Evolutionary conservation across 1,140 invertebrate genomes (phyloP).

Genomic region (Phocides pigmalion): DNA sequence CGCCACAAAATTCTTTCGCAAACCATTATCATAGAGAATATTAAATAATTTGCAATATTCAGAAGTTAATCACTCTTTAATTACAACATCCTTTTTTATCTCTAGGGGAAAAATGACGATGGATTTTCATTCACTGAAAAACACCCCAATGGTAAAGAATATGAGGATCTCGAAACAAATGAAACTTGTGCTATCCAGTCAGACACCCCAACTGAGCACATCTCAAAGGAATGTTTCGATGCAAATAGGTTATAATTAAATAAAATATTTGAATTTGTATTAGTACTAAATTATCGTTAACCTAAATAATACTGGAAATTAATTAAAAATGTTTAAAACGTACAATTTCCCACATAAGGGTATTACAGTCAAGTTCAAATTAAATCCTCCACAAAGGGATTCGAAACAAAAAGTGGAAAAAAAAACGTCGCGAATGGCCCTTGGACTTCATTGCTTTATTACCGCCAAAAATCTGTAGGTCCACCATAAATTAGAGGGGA

Average conservation of each 20-base stretch:
- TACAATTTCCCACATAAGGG: not conserved
- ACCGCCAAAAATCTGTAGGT: slow-evolving; percentile 31
- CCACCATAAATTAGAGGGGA: slow-evolving; percentile 28
- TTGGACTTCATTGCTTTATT: slow-evolving; percentile 26
- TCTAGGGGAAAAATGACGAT: too few species aligned
- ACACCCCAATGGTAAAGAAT: too few species aligned
- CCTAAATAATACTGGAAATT: not conserved
- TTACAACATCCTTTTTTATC: too few species aligned
- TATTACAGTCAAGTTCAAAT: not conserved
- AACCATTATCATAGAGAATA: not conserved
- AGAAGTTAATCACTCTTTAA: not conserved
- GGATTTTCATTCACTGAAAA: too few species aligned
- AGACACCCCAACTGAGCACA: too few species aligned
- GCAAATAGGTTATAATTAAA: too few species aligned
- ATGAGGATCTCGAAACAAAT: too few species aligned
- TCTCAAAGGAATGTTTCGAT: too few species aligned
- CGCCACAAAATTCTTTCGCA: not conserved
- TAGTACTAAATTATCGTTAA: too few species aligned
- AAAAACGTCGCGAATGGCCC: not conserved
- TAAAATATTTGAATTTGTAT: too few species aligned
- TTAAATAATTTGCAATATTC: not conserved
- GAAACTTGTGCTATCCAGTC: too few species aligned
- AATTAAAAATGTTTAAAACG: not conserved
- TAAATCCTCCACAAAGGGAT: not conserved
- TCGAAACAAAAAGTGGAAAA: not conserved